These are phyloP conservation scores for Corythornis vintsioides DNA, from an alignment of 2,113 vertebrate species.

Conservation along the genomic window DNA sequence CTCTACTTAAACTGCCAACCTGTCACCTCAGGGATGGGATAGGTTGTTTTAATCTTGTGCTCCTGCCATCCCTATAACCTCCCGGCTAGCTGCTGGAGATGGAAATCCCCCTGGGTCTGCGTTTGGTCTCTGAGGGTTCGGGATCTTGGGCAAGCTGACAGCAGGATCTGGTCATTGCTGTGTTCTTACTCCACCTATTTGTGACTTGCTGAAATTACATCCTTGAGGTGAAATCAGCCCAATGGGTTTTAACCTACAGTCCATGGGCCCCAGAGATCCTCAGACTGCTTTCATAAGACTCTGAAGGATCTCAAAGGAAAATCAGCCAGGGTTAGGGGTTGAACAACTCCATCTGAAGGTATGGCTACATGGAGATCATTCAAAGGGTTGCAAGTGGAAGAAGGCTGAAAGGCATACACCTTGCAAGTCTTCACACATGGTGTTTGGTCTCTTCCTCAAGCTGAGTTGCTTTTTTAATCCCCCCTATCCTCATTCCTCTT, in stretches of 20 bases:
- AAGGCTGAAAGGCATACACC: not conserved
- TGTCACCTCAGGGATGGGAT: not conserved
- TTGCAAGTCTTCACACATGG: not conserved
- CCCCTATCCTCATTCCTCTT: not conserved
- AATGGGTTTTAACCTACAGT: not conserved
- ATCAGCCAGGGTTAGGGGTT: not conserved
- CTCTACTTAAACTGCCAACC: not conserved
- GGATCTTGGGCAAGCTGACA: not conserved
- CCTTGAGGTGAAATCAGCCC: not conserved
- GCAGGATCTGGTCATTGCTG: accelerated
- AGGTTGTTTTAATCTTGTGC: not conserved
- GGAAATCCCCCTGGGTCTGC: not conserved
- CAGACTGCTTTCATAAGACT: not conserved
- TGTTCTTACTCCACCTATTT: not conserved
- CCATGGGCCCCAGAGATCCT: not conserved
- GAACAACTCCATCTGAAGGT: not conserved
- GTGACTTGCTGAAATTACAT: not conserved
- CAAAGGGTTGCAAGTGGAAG: not conserved
- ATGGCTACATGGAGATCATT: not conserved
- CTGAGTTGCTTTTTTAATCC: not conserved
- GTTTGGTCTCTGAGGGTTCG: not conserved
- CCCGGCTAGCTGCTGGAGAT: not conserved
- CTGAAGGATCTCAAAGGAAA: not conserved
- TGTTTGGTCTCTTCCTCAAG: not conserved
- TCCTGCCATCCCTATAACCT: not conserved